Evolutionary conservation across 2,113 vertebrate species (phyloP).

Genomic region (Gracilinanus agilis): DNA sequence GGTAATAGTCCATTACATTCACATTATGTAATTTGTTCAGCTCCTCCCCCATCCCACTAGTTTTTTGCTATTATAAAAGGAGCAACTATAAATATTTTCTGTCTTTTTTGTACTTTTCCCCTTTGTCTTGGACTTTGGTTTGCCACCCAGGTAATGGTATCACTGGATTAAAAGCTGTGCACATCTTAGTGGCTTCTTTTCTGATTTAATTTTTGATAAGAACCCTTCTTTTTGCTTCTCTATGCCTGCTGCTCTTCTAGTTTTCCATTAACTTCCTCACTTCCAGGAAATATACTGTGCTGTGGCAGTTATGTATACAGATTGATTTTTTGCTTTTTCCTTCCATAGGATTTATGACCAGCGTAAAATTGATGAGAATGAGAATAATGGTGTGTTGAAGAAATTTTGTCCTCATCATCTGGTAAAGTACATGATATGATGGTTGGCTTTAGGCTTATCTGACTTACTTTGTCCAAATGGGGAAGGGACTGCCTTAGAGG

Average conservation of each 20-base stretch:
- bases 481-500: neutral
- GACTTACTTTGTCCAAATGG: neutral
- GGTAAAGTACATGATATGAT: conserved; percentile 80
- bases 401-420: conserved; percentile 97
- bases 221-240: neutral
- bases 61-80: neutral
- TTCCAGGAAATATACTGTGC: neutral
- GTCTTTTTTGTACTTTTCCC: neutral
- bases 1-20: neutral
- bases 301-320: neutral
- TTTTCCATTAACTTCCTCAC: neutral
- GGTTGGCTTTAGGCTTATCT: conserved; percentile 23
- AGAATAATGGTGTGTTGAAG: conserved; percentile 96
- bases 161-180: neutral
- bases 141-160: neutral
- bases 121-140: neutral
- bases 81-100: neutral
- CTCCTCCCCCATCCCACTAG: too few species aligned
- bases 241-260: neutral
- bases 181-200: neutral
- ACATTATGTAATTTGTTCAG: neutral
- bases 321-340: conserved; percentile 11
- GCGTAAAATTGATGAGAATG: conserved; percentile 96
- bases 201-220: neutral
- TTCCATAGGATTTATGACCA: conserved; percentile 94